Percentiles rank a stretch among this genome's conserved stretches.
phyloP scores from a whole-genome alignment of 2,113 vertebrate genomes.

The Mesocricetus auratus region DNA sequence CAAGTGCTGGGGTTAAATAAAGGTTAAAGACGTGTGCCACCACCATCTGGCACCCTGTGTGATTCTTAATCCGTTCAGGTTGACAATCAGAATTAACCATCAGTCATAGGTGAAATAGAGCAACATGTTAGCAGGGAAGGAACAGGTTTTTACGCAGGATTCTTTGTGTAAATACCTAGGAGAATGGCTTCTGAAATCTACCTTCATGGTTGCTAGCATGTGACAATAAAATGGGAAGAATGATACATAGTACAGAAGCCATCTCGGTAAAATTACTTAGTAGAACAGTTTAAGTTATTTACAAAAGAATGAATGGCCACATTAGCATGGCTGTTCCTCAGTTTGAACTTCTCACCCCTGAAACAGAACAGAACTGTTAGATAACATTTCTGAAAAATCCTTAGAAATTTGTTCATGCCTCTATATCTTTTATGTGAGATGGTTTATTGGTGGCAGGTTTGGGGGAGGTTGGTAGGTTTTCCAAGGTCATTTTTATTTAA shows the following conservation, averaged over 20 bases:
- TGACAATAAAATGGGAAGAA: not conserved
- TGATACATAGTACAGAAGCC: slow-evolving; percentile 8
- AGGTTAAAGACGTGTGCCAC: not conserved
- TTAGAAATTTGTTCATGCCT: not conserved
- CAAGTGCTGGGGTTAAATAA: not conserved
- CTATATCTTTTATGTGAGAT: not conserved
- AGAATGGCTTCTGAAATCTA: not conserved
- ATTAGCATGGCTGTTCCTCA: not conserved
- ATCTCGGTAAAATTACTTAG: not conserved
- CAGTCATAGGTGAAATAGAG: not conserved
- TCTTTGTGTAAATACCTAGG: not conserved
- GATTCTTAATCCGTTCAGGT: not conserved
- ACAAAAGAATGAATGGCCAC: not conserved
- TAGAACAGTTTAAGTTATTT: not conserved
- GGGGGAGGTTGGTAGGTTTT: not conserved
- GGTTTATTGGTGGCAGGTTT: not conserved
- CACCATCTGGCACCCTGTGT: not conserved
- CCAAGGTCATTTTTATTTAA: not conserved
- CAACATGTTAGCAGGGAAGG: not conserved
- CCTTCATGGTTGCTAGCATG: not conserved
- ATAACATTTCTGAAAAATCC: slow-evolving; percentile 3
- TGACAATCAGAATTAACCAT: not conserved
- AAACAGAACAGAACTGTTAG: not conserved
- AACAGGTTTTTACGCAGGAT: not conserved
- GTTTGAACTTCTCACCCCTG: not conserved